A percentile compares a stretch with the other conserved stretches of the same genome.
Evolutionary conservation across 1,140 invertebrate genomes (phyloP).

Genomic region (Tetramorium simillimum): DNA sequence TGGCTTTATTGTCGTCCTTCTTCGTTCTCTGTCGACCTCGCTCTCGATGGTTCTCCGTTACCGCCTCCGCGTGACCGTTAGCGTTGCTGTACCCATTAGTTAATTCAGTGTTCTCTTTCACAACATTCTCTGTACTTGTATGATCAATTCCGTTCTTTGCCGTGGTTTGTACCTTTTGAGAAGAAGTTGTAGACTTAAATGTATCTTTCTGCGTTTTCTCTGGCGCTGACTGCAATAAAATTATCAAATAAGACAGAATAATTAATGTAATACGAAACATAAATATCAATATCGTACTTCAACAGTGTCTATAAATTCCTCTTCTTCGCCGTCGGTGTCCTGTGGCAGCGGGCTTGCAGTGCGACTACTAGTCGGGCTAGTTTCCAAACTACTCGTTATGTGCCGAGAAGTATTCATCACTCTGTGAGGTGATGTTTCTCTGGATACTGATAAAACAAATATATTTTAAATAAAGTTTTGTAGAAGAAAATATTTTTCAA

Average conservation of each 20-base stretch:
- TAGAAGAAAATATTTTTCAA: neutral
- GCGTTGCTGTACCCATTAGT: conserved; percentile 76
- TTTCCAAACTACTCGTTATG: conserved; percentile 83
- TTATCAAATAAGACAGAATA: neutral
- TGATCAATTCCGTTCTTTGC: conserved; percentile 61
- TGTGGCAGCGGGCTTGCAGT: conserved; percentile 85
- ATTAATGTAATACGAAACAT: neutral
- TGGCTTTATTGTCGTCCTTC: conserved; percentile 77
- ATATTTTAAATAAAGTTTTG: neutral
- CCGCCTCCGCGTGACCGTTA: conserved; percentile 58
- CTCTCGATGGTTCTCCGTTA: conserved; percentile 73
- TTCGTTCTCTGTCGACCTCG: conserved; percentile 76
- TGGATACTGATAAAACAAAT: conserved; percentile 84
- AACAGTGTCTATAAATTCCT: conserved; percentile 92
- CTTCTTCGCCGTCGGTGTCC: conserved; percentile 89
- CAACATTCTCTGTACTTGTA: conserved; percentile 54
- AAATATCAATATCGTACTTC: conserved; percentile 85
- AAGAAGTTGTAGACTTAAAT: conserved; percentile 73
- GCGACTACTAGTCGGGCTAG: conserved; percentile 84
- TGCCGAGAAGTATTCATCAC: conserved; percentile 82
- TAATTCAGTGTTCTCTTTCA: conserved; percentile 71
- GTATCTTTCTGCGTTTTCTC: conserved; percentile 78
- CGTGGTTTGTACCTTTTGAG: conserved; percentile 64
- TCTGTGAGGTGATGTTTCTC: conserved; percentile 87
- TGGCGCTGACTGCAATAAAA: conserved; percentile 77